Conservation (phyloP, 2,888 invertebrate species). For the Nomada fabriciana region DNA sequence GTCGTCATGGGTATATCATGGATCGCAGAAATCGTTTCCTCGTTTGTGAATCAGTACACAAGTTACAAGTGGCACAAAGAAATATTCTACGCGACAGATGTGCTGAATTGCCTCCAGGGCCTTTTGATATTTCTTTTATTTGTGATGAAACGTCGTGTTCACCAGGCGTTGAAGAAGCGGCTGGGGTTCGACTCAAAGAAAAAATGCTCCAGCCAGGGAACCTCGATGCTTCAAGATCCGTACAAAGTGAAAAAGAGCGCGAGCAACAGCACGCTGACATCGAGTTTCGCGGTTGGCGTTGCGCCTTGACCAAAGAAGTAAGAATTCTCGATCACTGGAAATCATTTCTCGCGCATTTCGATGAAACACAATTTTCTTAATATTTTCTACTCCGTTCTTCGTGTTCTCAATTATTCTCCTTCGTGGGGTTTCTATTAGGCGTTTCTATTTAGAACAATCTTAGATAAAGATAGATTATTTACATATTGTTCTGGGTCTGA, state of each 20-base stretch:
- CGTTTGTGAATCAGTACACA: constrained; percentile 59
- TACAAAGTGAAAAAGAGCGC: constrained; percentile 72
- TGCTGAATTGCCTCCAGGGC: constrained; percentile 90
- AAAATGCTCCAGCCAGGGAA: constrained; percentile 41
- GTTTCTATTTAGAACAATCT: too few relatives aligned
- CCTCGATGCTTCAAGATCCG: constrained; percentile 72
- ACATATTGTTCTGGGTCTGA: neutral
- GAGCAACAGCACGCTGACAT: constrained; percentile 78
- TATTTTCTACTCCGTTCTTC: neutral
- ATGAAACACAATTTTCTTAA: neutral
- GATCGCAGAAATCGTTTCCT: constrained; percentile 85
- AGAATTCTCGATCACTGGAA: neutral
- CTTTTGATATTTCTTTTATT: constrained; percentile 90
- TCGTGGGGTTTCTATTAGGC: too few relatives aligned
- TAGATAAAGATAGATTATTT: too few relatives aligned
- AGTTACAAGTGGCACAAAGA: constrained; percentile 69
- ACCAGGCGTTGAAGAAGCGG: constrained; percentile 86
- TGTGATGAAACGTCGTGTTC: constrained; percentile 89
- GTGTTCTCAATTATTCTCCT: too few relatives aligned
- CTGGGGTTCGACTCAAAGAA: constrained; percentile 78
- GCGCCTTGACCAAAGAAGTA: constrained; percentile 43
- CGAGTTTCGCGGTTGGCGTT: constrained; percentile 69
- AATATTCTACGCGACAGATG: constrained; percentile 86
- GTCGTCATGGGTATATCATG: constrained; percentile 93
- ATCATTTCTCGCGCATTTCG: neutral